A percentile compares a stretch with the other conserved stretches of the same genome.
These are phyloP conservation scores for Xylota segnis DNA, from an alignment of 2,888 invertebrate genomes.

Conservation along the genomic window DNA sequence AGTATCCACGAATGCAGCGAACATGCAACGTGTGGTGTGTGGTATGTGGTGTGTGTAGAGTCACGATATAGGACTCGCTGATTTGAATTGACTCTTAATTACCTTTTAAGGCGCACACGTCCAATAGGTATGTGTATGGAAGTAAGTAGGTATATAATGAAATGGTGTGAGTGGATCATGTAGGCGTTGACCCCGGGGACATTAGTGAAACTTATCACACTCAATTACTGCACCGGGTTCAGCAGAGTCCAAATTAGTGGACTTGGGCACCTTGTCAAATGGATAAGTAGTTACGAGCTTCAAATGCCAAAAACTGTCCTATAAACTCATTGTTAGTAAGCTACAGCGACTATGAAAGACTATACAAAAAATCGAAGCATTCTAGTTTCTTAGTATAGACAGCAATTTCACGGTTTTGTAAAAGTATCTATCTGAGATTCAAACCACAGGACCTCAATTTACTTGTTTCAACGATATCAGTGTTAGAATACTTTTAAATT, in stretches of 20 bases:
- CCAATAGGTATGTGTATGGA: background rate
- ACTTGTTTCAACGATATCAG: no score
- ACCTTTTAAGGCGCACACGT: slow-evolving; percentile 44
- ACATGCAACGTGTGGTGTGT: slow-evolving; percentile 47
- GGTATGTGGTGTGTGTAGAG: no score
- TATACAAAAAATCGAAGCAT: no score
- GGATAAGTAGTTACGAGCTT: slow-evolving; percentile 3
- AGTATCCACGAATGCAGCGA: slow-evolving; percentile 29
- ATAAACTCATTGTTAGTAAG: no score
- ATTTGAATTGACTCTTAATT: slow-evolving; percentile 55
- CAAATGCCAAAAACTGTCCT: background rate
- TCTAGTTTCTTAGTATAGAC: no score
- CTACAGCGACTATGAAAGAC: no score
- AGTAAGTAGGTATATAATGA: background rate
- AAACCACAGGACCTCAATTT: no score
- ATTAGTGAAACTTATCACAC: slow-evolving; percentile 13
- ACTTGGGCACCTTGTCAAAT: background rate
- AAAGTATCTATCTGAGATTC: no score
- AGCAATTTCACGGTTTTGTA: no score
- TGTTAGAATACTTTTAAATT: no score
- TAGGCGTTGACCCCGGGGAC: slow-evolving; percentile 23
- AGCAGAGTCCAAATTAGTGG: slow-evolving; percentile 19
- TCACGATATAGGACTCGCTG: slow-evolving; percentile 43
- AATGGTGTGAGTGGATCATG: slow-evolving; percentile 14
- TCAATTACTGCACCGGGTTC: background rate